phyloP scores from a whole-genome alignment of 2,888 invertebrate genomes.

The Tinea pellionella region DNA sequence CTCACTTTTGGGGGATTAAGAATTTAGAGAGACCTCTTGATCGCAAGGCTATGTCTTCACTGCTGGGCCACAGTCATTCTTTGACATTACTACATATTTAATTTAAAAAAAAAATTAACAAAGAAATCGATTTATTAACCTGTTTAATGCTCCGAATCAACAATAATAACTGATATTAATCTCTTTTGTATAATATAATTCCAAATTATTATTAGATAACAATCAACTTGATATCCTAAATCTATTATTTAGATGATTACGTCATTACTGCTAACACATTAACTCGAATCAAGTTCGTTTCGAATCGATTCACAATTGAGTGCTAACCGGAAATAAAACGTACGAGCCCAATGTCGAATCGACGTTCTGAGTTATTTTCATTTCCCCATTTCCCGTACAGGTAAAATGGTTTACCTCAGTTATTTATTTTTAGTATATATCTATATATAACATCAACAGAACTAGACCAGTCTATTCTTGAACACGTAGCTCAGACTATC shows the following conservation, averaged over 20 bases:
- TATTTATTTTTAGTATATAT: not conserved
- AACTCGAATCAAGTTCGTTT: not conserved
- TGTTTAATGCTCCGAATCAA: too few relatives aligned
- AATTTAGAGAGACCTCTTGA: too few relatives aligned
- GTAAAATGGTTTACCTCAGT: constrained; percentile 8
- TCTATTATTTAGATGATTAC: not conserved
- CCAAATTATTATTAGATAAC: not conserved
- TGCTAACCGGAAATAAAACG: constrained; percentile 5
- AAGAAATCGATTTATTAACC: too few relatives aligned
- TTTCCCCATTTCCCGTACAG: constrained; percentile 2
- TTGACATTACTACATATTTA: too few relatives aligned
- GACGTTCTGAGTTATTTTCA: constrained; percentile 1
- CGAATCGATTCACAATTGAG: constrained; percentile 4
- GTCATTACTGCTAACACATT: not conserved
- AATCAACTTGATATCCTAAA: not conserved
- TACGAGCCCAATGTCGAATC: constrained; percentile 3
- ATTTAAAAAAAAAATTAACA: too few relatives aligned
- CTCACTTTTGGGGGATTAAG: too few relatives aligned
- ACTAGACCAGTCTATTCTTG: not conserved
- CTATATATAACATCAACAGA: not conserved
- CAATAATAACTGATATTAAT: too few relatives aligned
- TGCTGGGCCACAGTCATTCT: too few relatives aligned
- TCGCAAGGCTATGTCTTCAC: too few relatives aligned
- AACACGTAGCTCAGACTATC: not conserved
- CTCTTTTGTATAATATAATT: too few relatives aligned